Percentiles rank a stretch among this genome's conserved stretches.
Conservation (phyloP, 2,113 vertebrate genomes). For the Poeciliopsis turrubarensis region DNA sequence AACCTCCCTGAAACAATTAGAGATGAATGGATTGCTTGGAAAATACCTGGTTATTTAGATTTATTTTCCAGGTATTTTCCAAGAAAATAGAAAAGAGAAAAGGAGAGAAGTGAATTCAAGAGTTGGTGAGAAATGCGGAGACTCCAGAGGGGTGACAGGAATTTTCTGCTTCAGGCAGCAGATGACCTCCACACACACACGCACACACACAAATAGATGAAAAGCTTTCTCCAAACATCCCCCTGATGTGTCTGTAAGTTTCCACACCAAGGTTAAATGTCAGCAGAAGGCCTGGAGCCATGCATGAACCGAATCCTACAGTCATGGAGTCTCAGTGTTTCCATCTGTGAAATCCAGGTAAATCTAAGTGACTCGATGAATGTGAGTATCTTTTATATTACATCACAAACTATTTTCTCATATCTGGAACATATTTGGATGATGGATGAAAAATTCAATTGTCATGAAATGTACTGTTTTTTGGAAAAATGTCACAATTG, state of each 20-base stretch:
- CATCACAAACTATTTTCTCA: neutral
- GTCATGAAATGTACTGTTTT: too few species aligned
- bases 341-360: neutral
- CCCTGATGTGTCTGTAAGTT: slow-evolving; percentile 14
- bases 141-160: slow-evolving; percentile 24
- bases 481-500: too few species aligned
- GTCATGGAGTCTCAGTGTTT: neutral
- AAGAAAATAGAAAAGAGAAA: neutral
- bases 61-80: too few species aligned
- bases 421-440: neutral
- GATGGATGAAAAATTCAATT: too few species aligned
- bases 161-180: slow-evolving; percentile 34
- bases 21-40: neutral
- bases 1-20: neutral
- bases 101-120: neutral
- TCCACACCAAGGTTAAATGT: slow-evolving; percentile 35
- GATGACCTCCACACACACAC: slow-evolving; percentile 19
- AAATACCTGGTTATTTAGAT: neutral
- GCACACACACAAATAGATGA: too few species aligned
- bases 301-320: slow-evolving; percentile 13
- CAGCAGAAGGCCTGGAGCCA: slow-evolving; percentile 30
- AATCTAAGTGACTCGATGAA: neutral
- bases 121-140: slow-evolving; percentile 3
- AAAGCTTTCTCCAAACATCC: neutral
- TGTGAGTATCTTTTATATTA: neutral